Conservation (phyloP, 2,113 vertebrate species). For the Climacteris rufus region DNA sequence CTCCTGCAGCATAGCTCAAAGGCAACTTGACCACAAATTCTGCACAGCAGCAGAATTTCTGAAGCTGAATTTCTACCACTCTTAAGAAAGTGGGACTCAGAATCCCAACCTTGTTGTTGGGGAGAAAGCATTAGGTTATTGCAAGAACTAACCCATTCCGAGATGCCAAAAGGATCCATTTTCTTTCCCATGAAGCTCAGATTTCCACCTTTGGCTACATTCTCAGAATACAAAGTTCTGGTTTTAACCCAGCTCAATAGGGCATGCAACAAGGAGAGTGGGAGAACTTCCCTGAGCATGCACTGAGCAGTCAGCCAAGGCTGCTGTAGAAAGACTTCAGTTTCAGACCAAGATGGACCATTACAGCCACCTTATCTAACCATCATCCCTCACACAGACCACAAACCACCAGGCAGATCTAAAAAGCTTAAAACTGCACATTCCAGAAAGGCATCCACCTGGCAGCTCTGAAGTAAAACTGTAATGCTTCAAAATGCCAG, state of each 20-base stretch:
- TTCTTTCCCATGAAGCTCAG: slow-evolving; percentile 6
- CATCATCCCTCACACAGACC: not conserved
- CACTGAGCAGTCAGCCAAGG: not conserved
- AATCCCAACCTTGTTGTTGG: not conserved
- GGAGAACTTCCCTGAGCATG: not conserved
- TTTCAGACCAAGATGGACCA: not conserved
- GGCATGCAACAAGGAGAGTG: not conserved
- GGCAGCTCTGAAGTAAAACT: not conserved
- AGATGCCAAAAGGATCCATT: not conserved
- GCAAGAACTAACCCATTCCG: not conserved
- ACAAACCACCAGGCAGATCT: not conserved
- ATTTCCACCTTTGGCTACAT: not conserved
- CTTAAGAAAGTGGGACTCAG: not conserved
- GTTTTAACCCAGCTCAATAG: not conserved
- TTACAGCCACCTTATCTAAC: not conserved
- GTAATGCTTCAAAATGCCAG: not conserved
- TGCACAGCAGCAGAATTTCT: no score
- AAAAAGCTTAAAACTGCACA: not conserved
- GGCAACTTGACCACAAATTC: not conserved
- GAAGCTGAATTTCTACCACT: not conserved
- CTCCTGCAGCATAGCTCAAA: not conserved
- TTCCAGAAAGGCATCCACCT: not conserved
- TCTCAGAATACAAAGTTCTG: not conserved
- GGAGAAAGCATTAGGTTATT: not conserved
- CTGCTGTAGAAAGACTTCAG: not conserved